A percentile compares a stretch with the other conserved stretches of the same genome.
phyloP scores from a whole-genome alignment of 2,888 invertebrate genomes.

The Eucera pruinosa region DNA sequence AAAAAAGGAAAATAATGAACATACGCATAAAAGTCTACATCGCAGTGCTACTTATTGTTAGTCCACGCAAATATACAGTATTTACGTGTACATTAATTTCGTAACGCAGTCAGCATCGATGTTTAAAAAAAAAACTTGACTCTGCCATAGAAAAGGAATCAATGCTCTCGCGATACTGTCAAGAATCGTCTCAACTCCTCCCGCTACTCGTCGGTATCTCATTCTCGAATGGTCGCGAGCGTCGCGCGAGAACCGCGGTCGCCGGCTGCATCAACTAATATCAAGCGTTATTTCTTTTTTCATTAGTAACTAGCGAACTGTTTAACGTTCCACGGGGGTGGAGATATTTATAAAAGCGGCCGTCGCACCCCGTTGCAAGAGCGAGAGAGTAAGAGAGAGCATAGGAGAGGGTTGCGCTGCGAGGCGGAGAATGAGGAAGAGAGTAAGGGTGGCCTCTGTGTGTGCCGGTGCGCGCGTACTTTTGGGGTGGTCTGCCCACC shows the following conservation, averaged over 20 bases:
- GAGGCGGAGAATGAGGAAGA: constrained; percentile 17
- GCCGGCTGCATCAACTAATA: constrained; percentile 45
- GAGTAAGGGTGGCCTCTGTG: constrained; percentile 44
- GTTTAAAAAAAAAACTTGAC: too few species aligned
- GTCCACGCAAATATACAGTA: too few species aligned
- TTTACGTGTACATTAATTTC: too few species aligned
- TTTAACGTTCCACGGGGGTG: constrained; percentile 78
- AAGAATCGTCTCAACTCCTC: too few species aligned
- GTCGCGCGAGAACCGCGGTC: too few species aligned
- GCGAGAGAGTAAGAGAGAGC: too few species aligned
- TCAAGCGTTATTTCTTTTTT: constrained; percentile 66
- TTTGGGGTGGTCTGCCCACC: constrained; percentile 78
- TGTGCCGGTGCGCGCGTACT: constrained; percentile 69
- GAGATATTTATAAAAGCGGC: constrained; percentile 80
- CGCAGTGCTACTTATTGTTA: too few species aligned
- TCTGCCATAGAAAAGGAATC: too few species aligned
- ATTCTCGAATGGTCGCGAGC: constrained; percentile 22
- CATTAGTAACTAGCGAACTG: constrained; percentile 74
- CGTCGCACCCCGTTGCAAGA: constrained; percentile 63
- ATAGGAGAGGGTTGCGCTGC: constrained; percentile 20
- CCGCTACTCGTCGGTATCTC: background rate
- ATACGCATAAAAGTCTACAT: too few species aligned
- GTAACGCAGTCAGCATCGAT: too few species aligned
- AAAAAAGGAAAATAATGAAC: too few species aligned
- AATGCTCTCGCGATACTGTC: too few species aligned